Evolutionary conservation across 2,888 invertebrate genomes (phyloP).

Genomic region (Thymelicus acteon): DNA sequence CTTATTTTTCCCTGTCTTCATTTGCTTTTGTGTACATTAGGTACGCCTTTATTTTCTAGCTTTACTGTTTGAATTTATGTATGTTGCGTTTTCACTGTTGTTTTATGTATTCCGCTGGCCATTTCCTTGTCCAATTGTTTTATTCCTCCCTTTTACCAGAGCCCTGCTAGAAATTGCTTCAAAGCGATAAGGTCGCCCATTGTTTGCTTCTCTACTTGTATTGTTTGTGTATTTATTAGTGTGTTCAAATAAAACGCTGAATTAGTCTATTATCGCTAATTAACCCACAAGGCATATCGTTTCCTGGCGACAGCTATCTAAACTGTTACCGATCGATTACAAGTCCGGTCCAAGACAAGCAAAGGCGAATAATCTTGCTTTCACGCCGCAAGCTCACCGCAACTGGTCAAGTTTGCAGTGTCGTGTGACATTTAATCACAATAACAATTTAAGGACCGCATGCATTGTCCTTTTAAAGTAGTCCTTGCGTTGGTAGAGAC

Average conservation of each 20-base stretch:
- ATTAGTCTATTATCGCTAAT: slow-evolving; percentile 13
- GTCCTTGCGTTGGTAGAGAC: neutral
- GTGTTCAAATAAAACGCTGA: neutral
- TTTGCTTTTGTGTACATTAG: no score
- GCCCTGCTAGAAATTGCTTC: neutral
- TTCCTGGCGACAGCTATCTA: slow-evolving; percentile 12
- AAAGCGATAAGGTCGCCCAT: neutral
- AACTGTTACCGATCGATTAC: slow-evolving; percentile 25
- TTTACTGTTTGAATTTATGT: neutral
- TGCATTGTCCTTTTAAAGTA: neutral
- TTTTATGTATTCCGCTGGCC: neutral
- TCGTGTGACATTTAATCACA: slow-evolving; percentile 27
- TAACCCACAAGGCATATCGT: slow-evolving; percentile 8
- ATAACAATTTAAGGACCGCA: neutral
- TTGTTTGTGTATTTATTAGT: neutral
- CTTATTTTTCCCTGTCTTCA: neutral
- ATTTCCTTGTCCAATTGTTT: slow-evolving; percentile 6
- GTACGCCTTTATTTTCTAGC: neutral
- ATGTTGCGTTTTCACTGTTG: neutral
- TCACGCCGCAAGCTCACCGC: slow-evolving; percentile 29
- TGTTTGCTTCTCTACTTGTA: neutral
- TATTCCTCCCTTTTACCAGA: neutral
- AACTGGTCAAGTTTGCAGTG: slow-evolving; percentile 26
- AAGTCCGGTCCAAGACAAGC: slow-evolving; percentile 7
- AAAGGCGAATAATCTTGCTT: slow-evolving; percentile 8